phyloP scores from a whole-genome alignment of 2,888 invertebrate species.

The Caenorhabditis sp. region DNA sequence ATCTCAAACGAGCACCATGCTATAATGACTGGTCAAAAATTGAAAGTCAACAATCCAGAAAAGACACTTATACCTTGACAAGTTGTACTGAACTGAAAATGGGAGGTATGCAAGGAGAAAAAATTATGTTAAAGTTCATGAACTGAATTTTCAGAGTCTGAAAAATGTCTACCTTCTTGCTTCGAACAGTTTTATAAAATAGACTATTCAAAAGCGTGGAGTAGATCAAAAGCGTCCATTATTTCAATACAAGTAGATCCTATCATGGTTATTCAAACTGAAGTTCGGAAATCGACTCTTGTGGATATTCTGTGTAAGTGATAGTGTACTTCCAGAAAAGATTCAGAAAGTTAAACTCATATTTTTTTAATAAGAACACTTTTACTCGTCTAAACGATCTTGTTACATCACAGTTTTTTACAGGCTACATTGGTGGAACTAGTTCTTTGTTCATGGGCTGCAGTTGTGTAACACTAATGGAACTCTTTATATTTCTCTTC shows the following conservation, averaged over 20 bases:
- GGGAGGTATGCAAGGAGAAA: constrained; percentile 1
- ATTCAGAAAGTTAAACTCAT: no score
- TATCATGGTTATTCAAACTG: constrained; percentile 9
- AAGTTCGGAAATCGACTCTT: constrained; percentile 27
- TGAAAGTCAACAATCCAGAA: constrained; percentile 11
- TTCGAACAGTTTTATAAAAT: constrained; percentile 17
- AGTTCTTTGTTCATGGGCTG: constrained; percentile 56
- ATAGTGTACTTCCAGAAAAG: not conserved
- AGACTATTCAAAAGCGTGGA: constrained; percentile 10
- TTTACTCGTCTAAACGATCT: no score
- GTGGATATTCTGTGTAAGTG: constrained; percentile 47
- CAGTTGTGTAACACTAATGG: constrained; percentile 57
- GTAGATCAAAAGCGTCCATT: not conserved
- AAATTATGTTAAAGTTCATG: not conserved
- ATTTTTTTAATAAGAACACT: no score
- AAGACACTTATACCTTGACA: constrained; percentile 11
- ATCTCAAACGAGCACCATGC: constrained; percentile 22
- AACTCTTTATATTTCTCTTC: constrained; percentile 53
- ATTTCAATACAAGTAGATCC: constrained; percentile 21
- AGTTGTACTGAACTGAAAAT: constrained; percentile 15
- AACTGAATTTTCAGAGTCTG: no score
- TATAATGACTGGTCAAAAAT: constrained; percentile 8
- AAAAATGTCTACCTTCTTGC: constrained; percentile 18
- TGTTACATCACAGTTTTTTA: constrained; percentile 1
- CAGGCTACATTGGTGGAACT: constrained; percentile 48